A percentile compares a stretch with the other conserved stretches of the same genome.
Evolutionary conservation across 1,140 invertebrate genomes (phyloP).

Genomic region (Sycophila sp.): DNA sequence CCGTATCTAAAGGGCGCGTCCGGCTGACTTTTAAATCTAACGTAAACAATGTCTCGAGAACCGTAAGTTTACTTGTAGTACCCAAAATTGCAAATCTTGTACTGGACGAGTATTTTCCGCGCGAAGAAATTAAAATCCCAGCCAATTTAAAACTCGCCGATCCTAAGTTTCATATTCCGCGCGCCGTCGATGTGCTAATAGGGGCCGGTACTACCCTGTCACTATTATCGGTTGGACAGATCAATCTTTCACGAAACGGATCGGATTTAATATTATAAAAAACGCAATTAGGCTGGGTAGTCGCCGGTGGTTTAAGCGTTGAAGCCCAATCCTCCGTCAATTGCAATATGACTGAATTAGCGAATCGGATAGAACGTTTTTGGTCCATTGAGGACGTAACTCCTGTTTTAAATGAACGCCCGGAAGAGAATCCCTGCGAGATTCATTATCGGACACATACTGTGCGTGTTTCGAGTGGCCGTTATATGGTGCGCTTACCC

Average conservation of each 20-base stretch:
- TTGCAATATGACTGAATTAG: neutral
- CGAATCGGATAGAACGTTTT: neutral
- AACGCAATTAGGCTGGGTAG: neutral
- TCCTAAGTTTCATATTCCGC: no score
- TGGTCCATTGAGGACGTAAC: neutral
- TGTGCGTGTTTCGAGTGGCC: neutral
- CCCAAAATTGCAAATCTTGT: no score
- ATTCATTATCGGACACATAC: neutral
- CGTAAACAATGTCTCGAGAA: no score
- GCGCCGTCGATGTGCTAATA: neutral
- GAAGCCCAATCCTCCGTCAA: neutral
- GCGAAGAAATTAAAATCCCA: no score
- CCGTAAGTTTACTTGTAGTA: no score
- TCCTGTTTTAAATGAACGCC: no score
- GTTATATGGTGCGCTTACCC: neutral
- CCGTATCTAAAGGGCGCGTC: no score
- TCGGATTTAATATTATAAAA: neutral
- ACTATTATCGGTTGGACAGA: neutral
- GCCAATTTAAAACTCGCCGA: no score
- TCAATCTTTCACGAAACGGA: neutral
- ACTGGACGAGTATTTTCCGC: no score
- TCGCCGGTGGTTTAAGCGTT: neutral
- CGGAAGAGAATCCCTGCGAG: neutral
- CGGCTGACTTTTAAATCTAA: no score
- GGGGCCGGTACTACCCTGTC: neutral